phyloP scores from a whole-genome alignment of 2,888 invertebrate species.

The Oscheius sp. region DNA sequence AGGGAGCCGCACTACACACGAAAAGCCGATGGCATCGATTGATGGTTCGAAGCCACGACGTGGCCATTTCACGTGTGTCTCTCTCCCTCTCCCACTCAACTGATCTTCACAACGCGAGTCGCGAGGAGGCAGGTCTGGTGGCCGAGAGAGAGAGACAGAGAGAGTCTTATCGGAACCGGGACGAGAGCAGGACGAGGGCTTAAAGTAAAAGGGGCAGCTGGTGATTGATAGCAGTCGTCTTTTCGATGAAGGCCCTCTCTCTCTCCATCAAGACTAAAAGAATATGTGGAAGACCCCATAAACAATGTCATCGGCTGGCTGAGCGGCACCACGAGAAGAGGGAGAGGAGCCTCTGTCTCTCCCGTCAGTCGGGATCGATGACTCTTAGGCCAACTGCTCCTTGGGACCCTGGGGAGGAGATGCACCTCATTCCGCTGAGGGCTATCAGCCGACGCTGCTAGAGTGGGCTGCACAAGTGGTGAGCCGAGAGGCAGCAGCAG shows the following conservation, averaged over 20 bases:
- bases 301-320: conserved; percentile 24
- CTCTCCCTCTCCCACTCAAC: conserved; percentile 8
- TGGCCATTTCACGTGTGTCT: conserved; percentile 16
- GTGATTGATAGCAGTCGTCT: neutral
- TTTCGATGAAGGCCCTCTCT: neutral
- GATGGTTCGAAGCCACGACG: conserved; percentile 13
- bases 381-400: conserved; percentile 18
- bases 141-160: too few species aligned
- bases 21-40: conserved; percentile 22
- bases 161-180: too few species aligned
- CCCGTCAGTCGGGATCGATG: conserved; percentile 11
- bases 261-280: neutral
- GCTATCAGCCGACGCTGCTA: conserved; percentile 10
- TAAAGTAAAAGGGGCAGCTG: neutral
- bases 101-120: too few species aligned
- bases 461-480: conserved; percentile 15
- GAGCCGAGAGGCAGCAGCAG: conserved; percentile 1
- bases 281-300: conserved; percentile 10
- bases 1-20: conserved; percentile 34
- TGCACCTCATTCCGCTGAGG: conserved; percentile 24
- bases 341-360: conserved; percentile 5
- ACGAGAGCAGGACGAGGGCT: too few species aligned
- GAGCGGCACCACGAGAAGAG: conserved; percentile 21
- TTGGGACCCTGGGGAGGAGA: conserved; percentile 20
- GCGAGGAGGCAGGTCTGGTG: too few species aligned